Percentiles rank a stretch among this genome's conserved stretches.
These are phyloP conservation scores for Patagioenas fasciata DNA, from an alignment of 2,113 vertebrate genomes.

Conservation along the genomic window DNA sequence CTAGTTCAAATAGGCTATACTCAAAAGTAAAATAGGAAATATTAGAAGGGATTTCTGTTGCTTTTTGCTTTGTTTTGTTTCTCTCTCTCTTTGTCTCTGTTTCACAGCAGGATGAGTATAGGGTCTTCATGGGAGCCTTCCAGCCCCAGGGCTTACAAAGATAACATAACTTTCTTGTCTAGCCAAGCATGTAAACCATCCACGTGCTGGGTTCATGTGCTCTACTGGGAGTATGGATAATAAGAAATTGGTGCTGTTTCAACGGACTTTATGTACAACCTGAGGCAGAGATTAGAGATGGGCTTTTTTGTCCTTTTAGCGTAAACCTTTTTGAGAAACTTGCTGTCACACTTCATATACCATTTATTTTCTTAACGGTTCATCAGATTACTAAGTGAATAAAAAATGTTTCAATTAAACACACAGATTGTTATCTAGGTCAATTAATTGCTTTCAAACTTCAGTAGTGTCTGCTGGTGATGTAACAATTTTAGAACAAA, in stretches of 20 bases:
- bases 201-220: not conserved
- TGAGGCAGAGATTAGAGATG: slow-evolving; percentile 29
- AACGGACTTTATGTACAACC: slow-evolving; percentile 7
- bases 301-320: not conserved
- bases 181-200: not conserved
- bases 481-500: not conserved
- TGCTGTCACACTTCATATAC: slow-evolving; percentile 23
- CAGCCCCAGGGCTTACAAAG: not conserved
- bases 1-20: not conserved
- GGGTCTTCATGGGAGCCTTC: not conserved
- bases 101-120: not conserved
- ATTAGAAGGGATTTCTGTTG: not conserved
- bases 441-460: slow-evolving; percentile 27
- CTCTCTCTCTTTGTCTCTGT: not conserved
- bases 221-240: not conserved
- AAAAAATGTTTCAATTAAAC: slow-evolving; percentile 54
- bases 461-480: not conserved
- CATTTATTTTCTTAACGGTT: slow-evolving; percentile 41
- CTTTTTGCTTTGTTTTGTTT: not conserved
- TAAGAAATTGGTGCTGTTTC: not conserved
- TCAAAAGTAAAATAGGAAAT: not conserved
- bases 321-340: slow-evolving; percentile 11
- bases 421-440: slow-evolving; percentile 41
- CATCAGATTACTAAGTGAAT: slow-evolving; percentile 17
- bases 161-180: not conserved